Evolutionary conservation across 1,140 invertebrate species (phyloP).

Genomic region (Yoshiicerus persimilis): DNA sequence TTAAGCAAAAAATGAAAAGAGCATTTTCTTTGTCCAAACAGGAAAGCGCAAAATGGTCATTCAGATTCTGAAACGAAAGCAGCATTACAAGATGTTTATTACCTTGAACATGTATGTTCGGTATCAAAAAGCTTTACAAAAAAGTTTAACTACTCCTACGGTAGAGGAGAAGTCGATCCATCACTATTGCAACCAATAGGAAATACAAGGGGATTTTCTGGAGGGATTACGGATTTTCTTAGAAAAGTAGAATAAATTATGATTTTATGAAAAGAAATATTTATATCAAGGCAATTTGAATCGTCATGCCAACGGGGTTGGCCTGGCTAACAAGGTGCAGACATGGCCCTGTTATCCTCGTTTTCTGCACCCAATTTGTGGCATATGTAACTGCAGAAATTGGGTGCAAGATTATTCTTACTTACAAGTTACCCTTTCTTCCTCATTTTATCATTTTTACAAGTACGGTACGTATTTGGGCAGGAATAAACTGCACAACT

Average conservation of each 20-base stretch:
- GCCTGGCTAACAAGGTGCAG: too few relatives aligned
- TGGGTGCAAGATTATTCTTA: too few relatives aligned
- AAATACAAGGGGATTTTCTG: not conserved
- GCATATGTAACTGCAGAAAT: too few relatives aligned
- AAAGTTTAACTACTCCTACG: conserved; percentile 39
- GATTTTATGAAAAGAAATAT: too few relatives aligned
- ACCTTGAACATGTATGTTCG: conserved; percentile 45
- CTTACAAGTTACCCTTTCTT: too few relatives aligned
- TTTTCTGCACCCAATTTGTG: too few relatives aligned
- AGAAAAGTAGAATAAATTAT: conserved; percentile 9
- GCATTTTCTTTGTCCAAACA: not conserved
- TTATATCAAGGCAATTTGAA: not conserved
- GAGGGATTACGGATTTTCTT: not conserved
- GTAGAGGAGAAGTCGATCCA: not conserved
- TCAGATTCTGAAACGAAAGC: not conserved
- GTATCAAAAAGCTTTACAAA: conserved; percentile 41
- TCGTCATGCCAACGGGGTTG: too few relatives aligned
- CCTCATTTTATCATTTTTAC: too few relatives aligned
- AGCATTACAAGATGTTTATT: conserved; percentile 31
- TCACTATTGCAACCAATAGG: not conserved
- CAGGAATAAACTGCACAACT: too few relatives aligned
- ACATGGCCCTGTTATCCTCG: too few relatives aligned
- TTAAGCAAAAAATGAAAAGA: too few relatives aligned
- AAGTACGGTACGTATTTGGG: too few relatives aligned
- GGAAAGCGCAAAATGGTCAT: not conserved